phyloP scores from a whole-genome alignment of 1,140 invertebrate species.

The Neodiprion virginianus region DNA sequence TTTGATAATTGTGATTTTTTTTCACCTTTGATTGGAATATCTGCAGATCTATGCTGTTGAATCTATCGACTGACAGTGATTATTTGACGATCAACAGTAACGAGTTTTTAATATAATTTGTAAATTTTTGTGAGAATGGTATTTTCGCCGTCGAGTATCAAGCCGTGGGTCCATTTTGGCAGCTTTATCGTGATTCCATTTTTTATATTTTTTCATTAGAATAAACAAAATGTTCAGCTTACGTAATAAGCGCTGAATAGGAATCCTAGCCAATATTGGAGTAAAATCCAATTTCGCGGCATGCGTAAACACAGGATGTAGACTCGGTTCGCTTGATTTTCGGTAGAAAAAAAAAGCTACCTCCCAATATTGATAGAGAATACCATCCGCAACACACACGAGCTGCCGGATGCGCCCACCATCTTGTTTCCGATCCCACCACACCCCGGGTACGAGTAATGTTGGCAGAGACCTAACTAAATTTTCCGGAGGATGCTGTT shows the following conservation, averaged over 20 bases:
- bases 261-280: slow-evolving; percentile 26
- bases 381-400: slow-evolving; percentile 30
- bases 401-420: slow-evolving; percentile 37
- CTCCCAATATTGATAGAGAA: slow-evolving; percentile 46
- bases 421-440: slow-evolving; percentile 42
- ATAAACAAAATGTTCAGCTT: background rate
- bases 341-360: slow-evolving; percentile 38
- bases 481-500: slow-evolving; percentile 27
- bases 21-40: too few species aligned
- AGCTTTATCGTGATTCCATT: too few species aligned
- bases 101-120: too few species aligned
- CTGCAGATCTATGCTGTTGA: too few species aligned
- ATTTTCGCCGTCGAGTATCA: too few species aligned
- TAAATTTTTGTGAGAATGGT: too few species aligned
- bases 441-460: slow-evolving; percentile 4
- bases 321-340: slow-evolving; percentile 42
- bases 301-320: slow-evolving; percentile 42
- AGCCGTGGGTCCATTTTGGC: too few species aligned
- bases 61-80: too few species aligned
- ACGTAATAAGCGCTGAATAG: background rate
- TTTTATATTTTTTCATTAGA: too few species aligned
- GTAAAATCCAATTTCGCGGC: slow-evolving; percentile 48
- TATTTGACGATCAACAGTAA: too few species aligned
- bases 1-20: too few species aligned
- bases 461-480: slow-evolving; percentile 26